Evolutionary conservation across 2,113 vertebrate species (phyloP).

Genomic region (Thinocorus orbignyianus): DNA sequence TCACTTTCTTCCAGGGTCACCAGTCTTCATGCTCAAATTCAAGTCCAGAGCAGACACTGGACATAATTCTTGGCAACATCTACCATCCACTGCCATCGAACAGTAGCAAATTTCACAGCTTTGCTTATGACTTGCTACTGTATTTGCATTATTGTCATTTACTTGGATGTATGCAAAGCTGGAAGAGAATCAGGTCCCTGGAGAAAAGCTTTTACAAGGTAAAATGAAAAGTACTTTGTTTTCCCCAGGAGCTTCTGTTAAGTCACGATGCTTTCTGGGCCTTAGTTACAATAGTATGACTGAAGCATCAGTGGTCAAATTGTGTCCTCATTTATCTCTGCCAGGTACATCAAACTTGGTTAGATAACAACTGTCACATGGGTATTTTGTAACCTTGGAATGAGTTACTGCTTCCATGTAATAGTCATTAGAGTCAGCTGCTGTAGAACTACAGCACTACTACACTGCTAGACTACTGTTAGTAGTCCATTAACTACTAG

Average conservation of each 20-base stretch:
- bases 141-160: neutral
- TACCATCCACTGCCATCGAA: neutral
- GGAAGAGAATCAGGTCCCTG: neutral
- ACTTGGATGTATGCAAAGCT: neutral
- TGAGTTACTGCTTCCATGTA: neutral
- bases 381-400: neutral
- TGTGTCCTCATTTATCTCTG: neutral
- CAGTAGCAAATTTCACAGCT: neutral
- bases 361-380: neutral
- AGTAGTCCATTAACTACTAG: too few relatives aligned
- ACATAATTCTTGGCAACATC: neutral
- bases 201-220: neutral
- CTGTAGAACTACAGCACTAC: neutral
- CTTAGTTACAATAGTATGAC: neutral
- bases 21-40: neutral
- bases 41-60: neutral
- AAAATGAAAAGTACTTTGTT: neutral
- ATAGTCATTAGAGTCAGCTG: neutral
- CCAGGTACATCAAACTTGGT: neutral
- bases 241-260: neutral
- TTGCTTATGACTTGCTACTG: neutral
- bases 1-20: neutral
- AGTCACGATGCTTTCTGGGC: neutral
- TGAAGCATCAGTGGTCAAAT: neutral
- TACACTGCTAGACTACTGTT: too few relatives aligned